Evolutionary conservation across 2,113 vertebrate genomes (phyloP).

Genomic region (Phrynosoma blainvillii): DNA sequence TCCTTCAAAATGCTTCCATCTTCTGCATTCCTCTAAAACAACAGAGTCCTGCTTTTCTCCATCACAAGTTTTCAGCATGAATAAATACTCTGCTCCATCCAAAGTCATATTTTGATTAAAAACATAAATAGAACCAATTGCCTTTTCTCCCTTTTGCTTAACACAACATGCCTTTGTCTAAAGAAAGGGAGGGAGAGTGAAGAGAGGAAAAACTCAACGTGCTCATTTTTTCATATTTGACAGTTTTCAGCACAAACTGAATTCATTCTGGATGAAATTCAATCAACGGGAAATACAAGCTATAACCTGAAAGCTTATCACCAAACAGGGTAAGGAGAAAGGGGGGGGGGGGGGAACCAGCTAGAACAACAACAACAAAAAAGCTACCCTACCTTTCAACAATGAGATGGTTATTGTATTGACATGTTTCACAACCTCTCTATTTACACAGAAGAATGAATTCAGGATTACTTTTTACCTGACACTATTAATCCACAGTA

Average conservation of each 20-base stretch:
- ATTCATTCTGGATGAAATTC: conserved; percentile 62
- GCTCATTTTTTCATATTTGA: conserved; percentile 62
- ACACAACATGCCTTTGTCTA: conserved; percentile 61
- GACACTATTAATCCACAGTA: conserved; percentile 54
- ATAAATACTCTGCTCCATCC: conserved; percentile 36
- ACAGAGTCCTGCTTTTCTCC: conserved; percentile 40
- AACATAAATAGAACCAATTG: conserved; percentile 48
- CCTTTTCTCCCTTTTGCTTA: conserved; percentile 48
- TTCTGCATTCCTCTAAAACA: background rate
- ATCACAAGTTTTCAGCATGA: conserved; percentile 36
- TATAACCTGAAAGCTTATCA: conserved; percentile 62
- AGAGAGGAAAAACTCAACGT: conserved; percentile 31
- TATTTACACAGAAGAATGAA: conserved; percentile 57
- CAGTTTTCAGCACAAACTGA: conserved; percentile 51
- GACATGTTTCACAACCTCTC: conserved; percentile 59
- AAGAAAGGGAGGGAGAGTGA: conserved; percentile 14
- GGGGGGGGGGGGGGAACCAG: conserved; percentile 11
- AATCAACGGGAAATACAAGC: conserved; percentile 51
- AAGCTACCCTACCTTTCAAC: conserved; percentile 16
- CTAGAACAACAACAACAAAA: background rate
- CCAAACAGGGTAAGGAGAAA: background rate
- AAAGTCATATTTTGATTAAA: conserved; percentile 59
- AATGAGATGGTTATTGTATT: conserved; percentile 67
- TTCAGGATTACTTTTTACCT: conserved; percentile 53
- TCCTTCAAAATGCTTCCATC: conserved; percentile 66